These are phyloP conservation scores for Sesia apiformis DNA, from an alignment of 2,888 invertebrate species.

Conservation along the genomic window DNA sequence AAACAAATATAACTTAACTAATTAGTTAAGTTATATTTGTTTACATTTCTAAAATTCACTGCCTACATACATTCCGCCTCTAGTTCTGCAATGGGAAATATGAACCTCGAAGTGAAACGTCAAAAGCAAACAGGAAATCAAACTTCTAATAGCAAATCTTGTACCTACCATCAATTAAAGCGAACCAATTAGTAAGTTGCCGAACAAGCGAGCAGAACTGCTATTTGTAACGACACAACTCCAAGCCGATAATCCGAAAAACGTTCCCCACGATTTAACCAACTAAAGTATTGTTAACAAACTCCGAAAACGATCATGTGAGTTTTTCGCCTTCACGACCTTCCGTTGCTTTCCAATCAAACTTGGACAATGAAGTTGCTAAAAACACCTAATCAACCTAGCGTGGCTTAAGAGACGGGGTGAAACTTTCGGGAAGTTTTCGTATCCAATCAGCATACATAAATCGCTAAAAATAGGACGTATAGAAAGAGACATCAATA, in stretches of 20 bases:
- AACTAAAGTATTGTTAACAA: constrained; percentile 26
- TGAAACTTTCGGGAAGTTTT: constrained; percentile 26
- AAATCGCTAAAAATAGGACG: constrained; percentile 31
- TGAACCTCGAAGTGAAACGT: not conserved
- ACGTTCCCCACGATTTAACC: constrained; percentile 16
- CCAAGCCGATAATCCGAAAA: constrained; percentile 8
- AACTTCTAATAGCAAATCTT: constrained; percentile 9
- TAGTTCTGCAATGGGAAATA: too few species aligned
- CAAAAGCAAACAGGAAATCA: not conserved
- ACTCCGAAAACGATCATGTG: constrained; percentile 29
- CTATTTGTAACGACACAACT: constrained; percentile 7
- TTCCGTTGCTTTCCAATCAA: constrained; percentile 51
- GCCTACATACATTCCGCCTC: too few species aligned
- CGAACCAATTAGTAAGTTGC: constrained; percentile 5
- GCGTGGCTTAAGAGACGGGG: constrained; percentile 18
- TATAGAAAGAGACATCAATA: too few species aligned
- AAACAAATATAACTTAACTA: too few species aligned
- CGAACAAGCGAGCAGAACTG: not conserved
- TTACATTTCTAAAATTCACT: too few species aligned
- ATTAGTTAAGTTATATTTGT: too few species aligned
- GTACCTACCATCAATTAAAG: not conserved
- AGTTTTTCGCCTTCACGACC: constrained; percentile 27
- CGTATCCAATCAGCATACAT: constrained; percentile 43
- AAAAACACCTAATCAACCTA: constrained; percentile 45
- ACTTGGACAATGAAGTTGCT: constrained; percentile 48